Evolutionary conservation across 2,113 vertebrate species (phyloP), one percentile per base, ranked within the genome.

Genomic region (Bujurquina vittata): DNA sequence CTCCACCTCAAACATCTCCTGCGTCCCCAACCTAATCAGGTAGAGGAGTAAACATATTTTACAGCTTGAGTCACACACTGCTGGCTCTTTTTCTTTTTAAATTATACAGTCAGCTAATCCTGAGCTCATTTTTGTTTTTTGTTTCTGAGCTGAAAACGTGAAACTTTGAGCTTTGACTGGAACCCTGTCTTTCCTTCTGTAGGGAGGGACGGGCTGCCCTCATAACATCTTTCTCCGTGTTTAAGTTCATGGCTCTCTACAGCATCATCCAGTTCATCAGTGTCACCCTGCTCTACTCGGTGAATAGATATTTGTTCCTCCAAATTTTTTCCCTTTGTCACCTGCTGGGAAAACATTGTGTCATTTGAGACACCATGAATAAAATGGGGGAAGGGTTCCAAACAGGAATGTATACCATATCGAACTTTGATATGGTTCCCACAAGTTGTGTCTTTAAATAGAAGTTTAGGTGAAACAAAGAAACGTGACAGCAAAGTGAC

Each of bases 181-280:
- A 72, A n/a, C 26, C 40, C 17, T 57, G 29, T 59, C 26, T 29
- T 46, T 12, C 23, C 17, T 20, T 85, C 85, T 61, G 82, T 94
- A 99, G 98, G 96, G 98, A 99, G 94, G 98, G 98, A 55, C 96
- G 98, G 84, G 98, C 98, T 29, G 98, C 98, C 89, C 96, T 99
- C 92, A 96, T 99, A 59, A 99, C 98, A 5, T 98, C 98, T 7
- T 99, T 99, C 95, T 99, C 98, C 81, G 97, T 99, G 4, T 99
- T 99, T 93, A 99, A 99, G 91, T 99, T 98, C 94, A 99, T 99
- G 98, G 98, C 98, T 83, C 91, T 99, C 23, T 99, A 99, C 95
- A 99, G 97, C 95, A 97, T 99, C 90, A 99, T 99, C 95, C 98
- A 99, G 93, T 99, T 98, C 94, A 95, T 97, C 95, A 97, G 96